Base-by-base conservation (phyloP, 2,113 vertebrate species). In the Baryphthengus martii region DNA sequence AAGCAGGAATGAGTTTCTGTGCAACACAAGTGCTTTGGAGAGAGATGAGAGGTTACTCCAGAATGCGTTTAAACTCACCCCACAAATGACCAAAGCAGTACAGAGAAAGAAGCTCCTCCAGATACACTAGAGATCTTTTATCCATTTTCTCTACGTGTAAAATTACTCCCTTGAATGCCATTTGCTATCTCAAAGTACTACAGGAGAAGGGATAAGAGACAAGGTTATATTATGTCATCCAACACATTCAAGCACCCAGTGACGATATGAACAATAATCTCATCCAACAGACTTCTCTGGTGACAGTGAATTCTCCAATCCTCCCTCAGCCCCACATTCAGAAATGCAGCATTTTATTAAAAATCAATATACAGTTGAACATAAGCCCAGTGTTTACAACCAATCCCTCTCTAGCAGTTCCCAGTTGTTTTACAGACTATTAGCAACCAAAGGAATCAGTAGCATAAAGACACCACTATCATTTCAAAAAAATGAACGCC, bases 311-410 rank as follows among this genome's bases (percentile, higher is more conserved):
- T 73, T 88, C 68, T 90, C 65, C 68, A 65, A 6, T 53, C 85
- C 62, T 90, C 42, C 65, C 59, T 58, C 44, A 84, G 56, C 24
- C 88, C 42, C 55, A 13, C 37, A 49, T 53, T 93, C 92, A 92
- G 90, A 97, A 96, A 95, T 0, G 2, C 83, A 96, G 80, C 90
- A 8, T 76, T 96, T 96, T 96, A 96, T 96, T 97, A 70, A 93
- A 94, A 93, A 84, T 92, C 86, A 94, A 58, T 65, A 61, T 49
- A 94, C 70, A 96, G 58, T n/a, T 62, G 37, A 94, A 82, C 47
- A 66, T 42, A 66, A 88, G 63, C 88, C 93, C 95, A 97, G 96
- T 94, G 92, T 95, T 95, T 95, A 89, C 76, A 96, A 80, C 76
- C 89, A 70, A 42, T 24, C 80, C 47, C 76, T 81, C 73, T 78